These are phyloP conservation scores for Poecilus cupreus DNA, from an alignment of 2,888 invertebrate genomes.

Conservation along the genomic window DNA sequence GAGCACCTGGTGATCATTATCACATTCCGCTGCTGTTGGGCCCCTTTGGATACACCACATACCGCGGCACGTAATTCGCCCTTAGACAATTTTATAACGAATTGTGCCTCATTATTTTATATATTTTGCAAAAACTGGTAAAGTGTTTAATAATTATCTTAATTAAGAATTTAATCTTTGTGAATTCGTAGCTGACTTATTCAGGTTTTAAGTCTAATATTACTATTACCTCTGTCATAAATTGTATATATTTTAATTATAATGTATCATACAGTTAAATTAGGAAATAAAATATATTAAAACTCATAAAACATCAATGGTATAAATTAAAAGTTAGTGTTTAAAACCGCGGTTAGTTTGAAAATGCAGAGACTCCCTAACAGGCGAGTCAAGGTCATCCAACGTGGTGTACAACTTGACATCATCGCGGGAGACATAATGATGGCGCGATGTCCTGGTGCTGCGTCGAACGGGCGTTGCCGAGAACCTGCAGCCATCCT, in stretches of 20 bases:
- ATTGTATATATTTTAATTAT: conserved; percentile 1
- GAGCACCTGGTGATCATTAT: conserved; percentile 79
- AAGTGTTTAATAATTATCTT: too few relatives aligned
- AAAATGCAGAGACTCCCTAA: conserved; percentile 62
- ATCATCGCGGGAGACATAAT: conserved; percentile 65
- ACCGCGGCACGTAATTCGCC: conserved; percentile 78
- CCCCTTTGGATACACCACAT: conserved; percentile 86
- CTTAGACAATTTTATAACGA: not conserved
- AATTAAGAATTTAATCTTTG: too few relatives aligned
- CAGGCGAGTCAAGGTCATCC: conserved; percentile 63
- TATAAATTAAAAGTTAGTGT: conserved; percentile 54
- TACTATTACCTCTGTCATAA: not conserved
- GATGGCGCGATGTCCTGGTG: conserved; percentile 68
- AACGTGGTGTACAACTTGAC: conserved; percentile 65
- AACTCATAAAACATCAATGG: not conserved
- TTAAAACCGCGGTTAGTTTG: conserved; percentile 64
- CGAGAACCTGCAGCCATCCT: conserved; percentile 66
- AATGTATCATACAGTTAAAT: conserved; percentile 6
- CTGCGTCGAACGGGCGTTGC: conserved; percentile 75
- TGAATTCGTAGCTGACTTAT: too few relatives aligned
- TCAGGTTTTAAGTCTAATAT: not conserved
- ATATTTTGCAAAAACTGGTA: too few relatives aligned
- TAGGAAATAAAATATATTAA: conserved; percentile 6
- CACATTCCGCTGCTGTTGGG: conserved; percentile 85
- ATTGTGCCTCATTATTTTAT: not conserved